phyloP scores from a whole-genome alignment of 2,113 vertebrate genomes.

The Origma solitaria region DNA sequence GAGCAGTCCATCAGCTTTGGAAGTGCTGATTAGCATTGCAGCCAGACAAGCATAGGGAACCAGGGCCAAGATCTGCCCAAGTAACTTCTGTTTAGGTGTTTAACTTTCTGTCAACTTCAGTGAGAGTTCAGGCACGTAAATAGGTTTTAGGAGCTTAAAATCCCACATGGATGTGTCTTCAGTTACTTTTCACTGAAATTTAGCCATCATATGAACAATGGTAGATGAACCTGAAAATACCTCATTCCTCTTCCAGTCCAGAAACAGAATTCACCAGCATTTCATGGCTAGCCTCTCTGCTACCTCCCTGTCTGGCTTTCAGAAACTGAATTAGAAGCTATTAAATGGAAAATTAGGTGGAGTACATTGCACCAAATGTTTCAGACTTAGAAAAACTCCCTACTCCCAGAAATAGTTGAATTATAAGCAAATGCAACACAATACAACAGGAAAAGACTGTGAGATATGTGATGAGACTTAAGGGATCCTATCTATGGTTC shows the following conservation, averaged over 20 bases:
- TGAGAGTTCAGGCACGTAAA: background rate
- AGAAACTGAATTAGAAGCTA: background rate
- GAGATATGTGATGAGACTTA: background rate
- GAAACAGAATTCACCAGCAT: background rate
- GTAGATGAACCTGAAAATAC: slow-evolving; percentile 12
- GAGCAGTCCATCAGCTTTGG: background rate
- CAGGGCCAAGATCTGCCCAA: background rate
- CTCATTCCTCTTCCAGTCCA: background rate
- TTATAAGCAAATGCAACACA: background rate
- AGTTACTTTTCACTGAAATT: background rate
- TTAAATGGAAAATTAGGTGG: background rate
- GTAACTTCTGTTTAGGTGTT: background rate
- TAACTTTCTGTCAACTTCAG: slow-evolving; percentile 8
- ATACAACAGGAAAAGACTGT: background rate
- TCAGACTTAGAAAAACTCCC: background rate
- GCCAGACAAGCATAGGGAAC: background rate
- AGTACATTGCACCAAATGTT: background rate
- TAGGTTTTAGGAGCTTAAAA: slow-evolving; percentile 8
- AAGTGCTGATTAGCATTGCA: background rate
- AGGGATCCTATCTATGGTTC: background rate
- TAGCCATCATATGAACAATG: background rate
- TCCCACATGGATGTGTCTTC: background rate
- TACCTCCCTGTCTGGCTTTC: background rate
- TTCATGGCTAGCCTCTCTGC: background rate
- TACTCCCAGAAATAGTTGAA: background rate